Evolutionary conservation across 2,113 vertebrate genomes (phyloP).

Genomic region (Rynchops niger): DNA sequence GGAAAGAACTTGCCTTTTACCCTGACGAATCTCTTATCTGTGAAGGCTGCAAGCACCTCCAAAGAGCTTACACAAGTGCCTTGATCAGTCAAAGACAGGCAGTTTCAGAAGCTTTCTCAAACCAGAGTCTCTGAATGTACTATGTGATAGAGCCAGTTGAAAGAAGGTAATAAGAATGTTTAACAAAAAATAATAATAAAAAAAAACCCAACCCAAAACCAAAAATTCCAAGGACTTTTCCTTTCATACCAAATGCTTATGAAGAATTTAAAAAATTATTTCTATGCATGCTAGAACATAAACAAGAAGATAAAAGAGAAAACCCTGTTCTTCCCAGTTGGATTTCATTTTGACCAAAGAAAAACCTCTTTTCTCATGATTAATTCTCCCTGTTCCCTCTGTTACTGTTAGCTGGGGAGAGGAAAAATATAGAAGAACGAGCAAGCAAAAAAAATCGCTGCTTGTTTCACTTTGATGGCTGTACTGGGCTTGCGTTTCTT

Average conservation of each 20-base stretch:
- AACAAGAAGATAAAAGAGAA: neutral
- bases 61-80: neutral
- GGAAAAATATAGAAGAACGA: neutral
- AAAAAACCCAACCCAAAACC: neutral
- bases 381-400: neutral
- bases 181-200: neutral
- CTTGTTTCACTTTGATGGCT: neutral
- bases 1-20: neutral
- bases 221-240: neutral
- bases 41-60: neutral
- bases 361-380: neutral
- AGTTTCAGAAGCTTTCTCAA: neutral
- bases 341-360: neutral
- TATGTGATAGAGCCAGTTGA: neutral
- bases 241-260: neutral
- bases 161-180: neutral
- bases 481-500: neutral
- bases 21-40: neutral
- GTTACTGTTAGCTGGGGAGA: neutral
- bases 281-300: neutral
- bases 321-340: neutral
- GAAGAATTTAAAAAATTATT: neutral
- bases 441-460: neutral
- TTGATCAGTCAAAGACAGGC: neutral
- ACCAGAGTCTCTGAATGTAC: neutral